Conservation (phyloP, 2,888 invertebrate genomes). For the Romanomermis culicivorax region DNA sequence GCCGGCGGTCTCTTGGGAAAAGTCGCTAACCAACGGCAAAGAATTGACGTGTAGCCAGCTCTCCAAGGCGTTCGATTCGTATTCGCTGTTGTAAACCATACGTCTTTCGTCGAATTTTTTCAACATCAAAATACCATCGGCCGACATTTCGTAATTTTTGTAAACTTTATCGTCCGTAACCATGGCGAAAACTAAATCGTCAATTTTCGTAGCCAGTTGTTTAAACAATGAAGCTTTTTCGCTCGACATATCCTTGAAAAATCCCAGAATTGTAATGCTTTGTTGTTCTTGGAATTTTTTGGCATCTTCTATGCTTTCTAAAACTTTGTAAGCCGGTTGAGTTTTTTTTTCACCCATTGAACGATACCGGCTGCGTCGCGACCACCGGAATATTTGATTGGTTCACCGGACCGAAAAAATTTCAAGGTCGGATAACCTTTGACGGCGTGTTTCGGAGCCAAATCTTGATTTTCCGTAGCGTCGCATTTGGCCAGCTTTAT, state of each 20-base stretch:
- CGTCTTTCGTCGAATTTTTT: constrained; percentile 44
- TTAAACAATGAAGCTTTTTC: constrained; percentile 62
- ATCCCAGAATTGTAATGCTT: constrained; percentile 65
- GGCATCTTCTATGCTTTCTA: constrained; percentile 54
- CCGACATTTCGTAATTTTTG: constrained; percentile 53
- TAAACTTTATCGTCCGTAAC: constrained; percentile 54
- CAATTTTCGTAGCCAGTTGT: constrained; percentile 52
- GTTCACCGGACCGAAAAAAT: constrained; percentile 69
- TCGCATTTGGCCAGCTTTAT: constrained; percentile 75
- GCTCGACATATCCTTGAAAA: constrained; percentile 53
- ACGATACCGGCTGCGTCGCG: constrained; percentile 77
- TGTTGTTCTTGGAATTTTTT: constrained; percentile 57
- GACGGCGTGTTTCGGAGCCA: constrained; percentile 65
- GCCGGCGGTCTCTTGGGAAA: constrained; percentile 48
- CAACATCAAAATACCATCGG: constrained; percentile 60
- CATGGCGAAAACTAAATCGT: constrained; percentile 72
- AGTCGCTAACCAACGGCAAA: constrained; percentile 27
- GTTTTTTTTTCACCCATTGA: constrained; percentile 81
- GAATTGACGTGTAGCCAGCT: constrained; percentile 26
- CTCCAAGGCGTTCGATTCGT: constrained; percentile 6
- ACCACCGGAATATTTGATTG: constrained; percentile 73
- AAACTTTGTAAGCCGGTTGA: constrained; percentile 65
- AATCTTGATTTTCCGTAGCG: constrained; percentile 44
- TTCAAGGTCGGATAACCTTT: constrained; percentile 91
- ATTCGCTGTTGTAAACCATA: constrained; percentile 20